phyloP scores from a whole-genome alignment of 1,140 invertebrate species.

The Diorhabda elongata region DNA sequence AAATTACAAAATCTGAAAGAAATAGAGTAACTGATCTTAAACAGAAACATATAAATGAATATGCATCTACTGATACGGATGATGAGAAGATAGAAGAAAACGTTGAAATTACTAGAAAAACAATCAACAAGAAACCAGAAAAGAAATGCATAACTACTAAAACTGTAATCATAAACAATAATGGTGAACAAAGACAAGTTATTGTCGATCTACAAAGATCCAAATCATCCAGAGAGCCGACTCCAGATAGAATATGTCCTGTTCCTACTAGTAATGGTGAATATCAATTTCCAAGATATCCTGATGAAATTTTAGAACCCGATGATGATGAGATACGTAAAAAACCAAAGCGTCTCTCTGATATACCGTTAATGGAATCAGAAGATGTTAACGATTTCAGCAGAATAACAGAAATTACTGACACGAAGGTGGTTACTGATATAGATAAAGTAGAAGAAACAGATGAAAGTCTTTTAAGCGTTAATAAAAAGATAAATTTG shows the following conservation, averaged over 20 bases:
- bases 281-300: constrained; percentile 60
- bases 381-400: constrained; percentile 45
- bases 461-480: constrained; percentile 60
- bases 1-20: constrained; percentile 15
- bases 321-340: constrained; percentile 55
- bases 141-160: constrained; percentile 43
- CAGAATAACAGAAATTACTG: constrained; percentile 54
- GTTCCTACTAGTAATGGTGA: constrained; percentile 56
- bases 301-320: constrained; percentile 66
- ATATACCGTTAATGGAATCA: constrained; percentile 39
- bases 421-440: constrained; percentile 45
- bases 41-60: background rate
- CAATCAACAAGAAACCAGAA: constrained; percentile 12
- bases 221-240: constrained; percentile 66
- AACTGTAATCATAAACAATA: constrained; percentile 43
- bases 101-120: background rate
- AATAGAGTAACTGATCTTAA: background rate
- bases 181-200: constrained; percentile 47
- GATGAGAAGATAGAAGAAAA: constrained; percentile 10
- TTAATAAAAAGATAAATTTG: constrained; percentile 62
- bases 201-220: constrained; percentile 63
- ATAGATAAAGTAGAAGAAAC: constrained; percentile 46
- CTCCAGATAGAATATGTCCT: constrained; percentile 62
- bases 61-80: constrained; percentile 35
- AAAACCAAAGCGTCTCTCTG: constrained; percentile 50